Evolutionary conservation across 2,888 invertebrate genomes (phyloP), one percentile per base, ranked within the genome.

Genomic region (Odontomyia ornata): DNA sequence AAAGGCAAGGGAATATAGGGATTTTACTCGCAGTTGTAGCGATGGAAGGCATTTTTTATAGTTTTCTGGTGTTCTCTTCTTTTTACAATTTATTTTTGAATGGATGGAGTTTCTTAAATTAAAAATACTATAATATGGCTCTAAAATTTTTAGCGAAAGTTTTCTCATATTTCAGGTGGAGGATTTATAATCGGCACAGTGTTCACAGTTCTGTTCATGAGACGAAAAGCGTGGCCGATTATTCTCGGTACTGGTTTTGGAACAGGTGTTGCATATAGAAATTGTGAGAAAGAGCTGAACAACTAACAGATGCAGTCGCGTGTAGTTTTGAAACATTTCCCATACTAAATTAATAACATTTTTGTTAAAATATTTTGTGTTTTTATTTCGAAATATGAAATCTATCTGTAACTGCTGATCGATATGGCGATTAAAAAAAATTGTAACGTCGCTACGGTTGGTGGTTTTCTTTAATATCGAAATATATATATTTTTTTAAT

Each of bases 241-340:
- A 90, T 95, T 83, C 89, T 95, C 78, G 97, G 97, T 47, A 90
- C 93, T 80, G 97, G 97, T 75, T 91, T 96, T 85, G 98, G 98
- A 52, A 88, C 97, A 82, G 98, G 98, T 71, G 91, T 95, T 88
- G 96, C 96, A 0, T 85, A 85, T 64, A 83, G 82, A 76, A 82
- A 82, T 77, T 85, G 85, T 79, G 84, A 85, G 80, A 81, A 82
- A 43, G 83, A 83, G 28, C 78, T 85, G 72, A 85, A 82, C 75
- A 82, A 83, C 60, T 81, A 82, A 52, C 82, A 28, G 18, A 62
- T 27, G n/a, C 18, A 57, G 18, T 27, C 23, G 46, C 15, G 21
- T 72, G 27, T 64, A 27, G 64, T 18, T n/a, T 30, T 23, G 69
- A 11, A 46, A 69, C 15, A 18, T 43, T 23, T 69, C 30, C 43